These are phyloP conservation scores for Bruchidius siliquastri DNA, from an alignment of 2,888 invertebrate species.

Conservation along the genomic window DNA sequence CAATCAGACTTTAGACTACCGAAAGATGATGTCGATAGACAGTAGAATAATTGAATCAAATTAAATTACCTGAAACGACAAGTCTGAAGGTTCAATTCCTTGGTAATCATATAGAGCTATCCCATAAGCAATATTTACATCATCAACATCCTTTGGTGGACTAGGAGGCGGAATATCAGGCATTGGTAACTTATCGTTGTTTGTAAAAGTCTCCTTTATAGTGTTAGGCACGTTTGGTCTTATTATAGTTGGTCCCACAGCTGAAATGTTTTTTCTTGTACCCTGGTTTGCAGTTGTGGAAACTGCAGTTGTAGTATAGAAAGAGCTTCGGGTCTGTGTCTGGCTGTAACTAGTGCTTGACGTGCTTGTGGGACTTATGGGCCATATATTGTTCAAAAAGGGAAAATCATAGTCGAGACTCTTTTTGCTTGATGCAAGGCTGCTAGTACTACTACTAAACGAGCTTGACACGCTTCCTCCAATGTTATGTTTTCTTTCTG, in stretches of 20 bases:
- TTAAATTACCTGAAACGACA: constrained; percentile 68
- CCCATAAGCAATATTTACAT: constrained; percentile 60
- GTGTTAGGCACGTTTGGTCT: constrained; percentile 51
- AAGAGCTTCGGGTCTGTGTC: not conserved
- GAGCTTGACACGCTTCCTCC: constrained; percentile 45
- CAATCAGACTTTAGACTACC: too few relatives aligned
- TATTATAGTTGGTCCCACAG: constrained; percentile 68
- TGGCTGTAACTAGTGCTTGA: not conserved
- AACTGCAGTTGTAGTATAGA: constrained; percentile 6
- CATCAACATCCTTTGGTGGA: constrained; percentile 54
- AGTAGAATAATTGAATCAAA: too few relatives aligned
- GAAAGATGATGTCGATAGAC: too few relatives aligned
- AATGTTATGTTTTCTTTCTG: constrained; percentile 38
- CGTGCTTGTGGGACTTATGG: constrained; percentile 8
- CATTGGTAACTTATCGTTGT: constrained; percentile 61
- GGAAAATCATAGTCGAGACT: constrained; percentile 65
- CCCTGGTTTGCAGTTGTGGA: constrained; percentile 7
- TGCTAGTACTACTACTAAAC: constrained; percentile 49
- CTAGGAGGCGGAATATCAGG: constrained; percentile 74
- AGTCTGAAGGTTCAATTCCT: constrained; percentile 70
- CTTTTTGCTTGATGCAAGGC: constrained; percentile 68
- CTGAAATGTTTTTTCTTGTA: constrained; percentile 8
- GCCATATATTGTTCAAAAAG: constrained; percentile 47
- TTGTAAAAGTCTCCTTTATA: constrained; percentile 45
- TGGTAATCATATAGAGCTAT: constrained; percentile 76